Evolutionary conservation across 2,113 vertebrate genomes (phyloP).

Genomic region (Tautogolabrus adspersus): DNA sequence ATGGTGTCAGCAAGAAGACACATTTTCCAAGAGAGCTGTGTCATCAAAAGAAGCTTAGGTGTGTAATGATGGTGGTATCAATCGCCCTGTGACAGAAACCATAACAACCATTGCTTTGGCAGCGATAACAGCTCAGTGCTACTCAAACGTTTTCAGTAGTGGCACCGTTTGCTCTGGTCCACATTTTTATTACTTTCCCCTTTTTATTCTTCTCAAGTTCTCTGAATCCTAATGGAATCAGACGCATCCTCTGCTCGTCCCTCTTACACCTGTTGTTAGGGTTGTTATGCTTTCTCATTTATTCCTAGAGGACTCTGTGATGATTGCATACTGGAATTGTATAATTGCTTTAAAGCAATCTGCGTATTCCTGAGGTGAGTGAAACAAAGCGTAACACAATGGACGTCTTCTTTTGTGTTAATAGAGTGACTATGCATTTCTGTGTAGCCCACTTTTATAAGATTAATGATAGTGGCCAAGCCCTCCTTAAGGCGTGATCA

Average conservation of each 20-base stretch:
- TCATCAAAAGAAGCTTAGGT: slow-evolving; percentile 63
- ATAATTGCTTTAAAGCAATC: slow-evolving; percentile 63
- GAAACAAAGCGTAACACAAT: slow-evolving; percentile 55
- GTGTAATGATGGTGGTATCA: slow-evolving; percentile 59
- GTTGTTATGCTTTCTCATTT: slow-evolving; percentile 35
- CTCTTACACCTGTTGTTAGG: slow-evolving; percentile 20
- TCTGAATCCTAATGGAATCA: slow-evolving; percentile 43
- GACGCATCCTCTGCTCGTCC: slow-evolving; percentile 15
- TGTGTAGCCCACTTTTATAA: slow-evolving; percentile 57
- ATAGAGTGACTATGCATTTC: slow-evolving; percentile 70
- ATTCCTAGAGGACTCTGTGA: slow-evolving; percentile 32
- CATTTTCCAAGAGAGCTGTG: slow-evolving; percentile 54
- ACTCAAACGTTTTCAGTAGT: slow-evolving; percentile 40
- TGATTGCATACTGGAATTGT: slow-evolving; percentile 33
- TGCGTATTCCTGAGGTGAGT: slow-evolving; percentile 54
- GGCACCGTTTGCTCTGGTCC: slow-evolving; percentile 17
- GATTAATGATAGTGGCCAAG: slow-evolving; percentile 74
- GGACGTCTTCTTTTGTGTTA: slow-evolving; percentile 74
- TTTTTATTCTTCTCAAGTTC: slow-evolving; percentile 18
- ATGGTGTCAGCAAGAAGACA: slow-evolving; percentile 23
- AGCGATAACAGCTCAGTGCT: slow-evolving; percentile 36
- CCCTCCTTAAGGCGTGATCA: slow-evolving; percentile 73
- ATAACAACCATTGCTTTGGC: slow-evolving; percentile 20
- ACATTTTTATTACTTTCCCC: slow-evolving; percentile 36
- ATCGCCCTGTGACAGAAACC: slow-evolving; percentile 44